Evolutionary conservation across 2,888 invertebrate species (phyloP), one percentile per base, ranked within the genome.

Genomic region (Lycaena phlaeas): DNA sequence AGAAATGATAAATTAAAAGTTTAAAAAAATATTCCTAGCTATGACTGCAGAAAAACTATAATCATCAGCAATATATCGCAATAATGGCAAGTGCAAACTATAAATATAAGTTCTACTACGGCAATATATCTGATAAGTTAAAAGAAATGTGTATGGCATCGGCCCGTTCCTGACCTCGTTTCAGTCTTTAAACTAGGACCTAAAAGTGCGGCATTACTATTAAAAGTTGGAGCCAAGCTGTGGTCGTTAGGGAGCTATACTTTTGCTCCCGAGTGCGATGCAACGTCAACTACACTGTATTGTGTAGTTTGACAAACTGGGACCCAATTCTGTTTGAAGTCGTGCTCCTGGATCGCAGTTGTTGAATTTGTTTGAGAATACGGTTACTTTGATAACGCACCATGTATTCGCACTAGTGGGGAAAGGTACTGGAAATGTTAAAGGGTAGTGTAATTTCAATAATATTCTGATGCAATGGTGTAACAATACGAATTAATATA

Each of bases 181-280:
- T 51, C 56, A 47, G 54, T 54, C 58, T 64, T 61, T 64, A 67
- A 67, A 49, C 68, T 62, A 57, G 66, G 53, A 66, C 59, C 64
- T 69, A 68, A 72, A 75, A 72, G 65, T 68, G 62, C 53, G 61
- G 61, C 56, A 48, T 52, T 54, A 59, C 71, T 69, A 72, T 75
- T 73, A 72, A 74, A 74, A 76, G 68, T 76, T 72, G 57, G 59
- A 59, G 52, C 65, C 60, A 61, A 61, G 61, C 63, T 57, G 42
- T 56, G 59, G 64, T 72, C 68, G 74, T 74, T 73, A 76, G 62
- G 61, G 58, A 59, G 54, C 57, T 61, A 61, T 64, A 63, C 66
- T 68, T 63, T 63, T 63, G 52, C 61, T 48, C 45, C 30, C 51
- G 41, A 49, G 47, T 50, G 45, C 52, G 49, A 55, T 55, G 54